Conservation (phyloP, 2,888 invertebrate genomes). For the Phragmatobia fuliginosa region DNA sequence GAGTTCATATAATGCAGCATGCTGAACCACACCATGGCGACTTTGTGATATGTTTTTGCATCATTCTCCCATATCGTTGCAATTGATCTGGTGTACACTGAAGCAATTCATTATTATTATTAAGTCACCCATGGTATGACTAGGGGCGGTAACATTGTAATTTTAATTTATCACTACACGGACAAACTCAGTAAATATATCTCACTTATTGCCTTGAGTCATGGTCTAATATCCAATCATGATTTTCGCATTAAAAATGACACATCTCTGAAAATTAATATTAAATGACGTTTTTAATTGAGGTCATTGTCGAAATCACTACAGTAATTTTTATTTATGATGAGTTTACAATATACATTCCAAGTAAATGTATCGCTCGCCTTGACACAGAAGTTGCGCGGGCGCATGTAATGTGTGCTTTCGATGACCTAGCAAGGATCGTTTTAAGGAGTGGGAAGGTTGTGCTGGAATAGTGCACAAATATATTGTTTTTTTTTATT, state of each 20-base stretch:
- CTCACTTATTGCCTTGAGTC: not conserved
- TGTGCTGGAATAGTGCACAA: not conserved
- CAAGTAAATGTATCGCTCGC: constrained; percentile 49
- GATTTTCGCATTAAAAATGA: constrained; percentile 10
- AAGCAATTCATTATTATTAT: too few relatives aligned
- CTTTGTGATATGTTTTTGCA: too few relatives aligned
- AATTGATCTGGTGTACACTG: too few relatives aligned
- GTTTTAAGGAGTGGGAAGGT: constrained; percentile 15
- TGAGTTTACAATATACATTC: constrained; percentile 47
- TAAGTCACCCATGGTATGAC: too few relatives aligned
- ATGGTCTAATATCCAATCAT: constrained; percentile 1
- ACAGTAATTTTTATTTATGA: constrained; percentile 48
- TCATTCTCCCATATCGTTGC: too few relatives aligned
- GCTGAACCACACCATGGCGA: too few relatives aligned
- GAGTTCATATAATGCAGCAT: too few relatives aligned
- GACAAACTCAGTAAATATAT: not conserved
- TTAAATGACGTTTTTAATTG: constrained; percentile 23
- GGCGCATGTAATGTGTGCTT: constrained; percentile 36
- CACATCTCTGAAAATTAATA: constrained; percentile 1
- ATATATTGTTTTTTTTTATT: not conserved
- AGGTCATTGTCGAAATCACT: constrained; percentile 48
- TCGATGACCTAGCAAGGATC: constrained; percentile 42
- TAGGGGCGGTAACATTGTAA: too few relatives aligned
- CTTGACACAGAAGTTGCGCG: constrained; percentile 50
- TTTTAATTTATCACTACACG: too few relatives aligned